A percentile compares a stretch with the other conserved stretches of the same genome.
Conservation (phyloP, 2,888 invertebrate species). For the Apeira syringaria region DNA sequence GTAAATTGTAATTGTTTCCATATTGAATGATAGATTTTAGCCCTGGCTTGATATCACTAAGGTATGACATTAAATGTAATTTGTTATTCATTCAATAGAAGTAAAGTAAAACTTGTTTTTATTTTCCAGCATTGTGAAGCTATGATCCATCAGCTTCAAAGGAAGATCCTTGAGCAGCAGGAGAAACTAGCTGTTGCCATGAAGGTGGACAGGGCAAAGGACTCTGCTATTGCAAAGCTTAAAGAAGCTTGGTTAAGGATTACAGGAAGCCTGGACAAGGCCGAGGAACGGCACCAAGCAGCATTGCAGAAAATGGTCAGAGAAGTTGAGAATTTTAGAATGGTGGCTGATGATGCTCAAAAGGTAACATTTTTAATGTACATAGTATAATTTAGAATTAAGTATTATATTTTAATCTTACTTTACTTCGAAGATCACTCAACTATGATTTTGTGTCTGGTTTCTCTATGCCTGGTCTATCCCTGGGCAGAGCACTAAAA, state of each 20-base stretch:
- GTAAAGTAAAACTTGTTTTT: too few relatives aligned
- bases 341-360: constrained; percentile 69
- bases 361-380: constrained; percentile 48
- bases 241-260: constrained; percentile 85
- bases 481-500: too few relatives aligned
- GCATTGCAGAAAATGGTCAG: constrained; percentile 74
- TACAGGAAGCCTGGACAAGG: constrained; percentile 64
- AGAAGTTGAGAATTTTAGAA: constrained; percentile 77
- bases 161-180: constrained; percentile 89
- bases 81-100: too few relatives aligned
- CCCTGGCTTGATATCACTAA: too few relatives aligned
- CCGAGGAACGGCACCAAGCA: constrained; percentile 72
- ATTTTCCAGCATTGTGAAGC: constrained; percentile 88
- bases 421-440: too few relatives aligned
- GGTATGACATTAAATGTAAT: too few relatives aligned
- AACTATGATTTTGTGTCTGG: too few relatives aligned
- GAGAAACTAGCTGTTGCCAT: constrained; percentile 91
- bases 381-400: too few relatives aligned
- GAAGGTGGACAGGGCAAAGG: constrained; percentile 90
- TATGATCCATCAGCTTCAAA: constrained; percentile 89
- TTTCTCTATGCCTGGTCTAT: too few relatives aligned
- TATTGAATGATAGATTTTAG: too few relatives aligned
- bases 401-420: too few relatives aligned
- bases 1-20: too few relatives aligned
- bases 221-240: constrained; percentile 86